Percentiles rank a stretch among this genome's conserved stretches.
These are phyloP conservation scores for Numenius arquata DNA, from an alignment of 2,113 vertebrate species.

Conservation along the genomic window DNA sequence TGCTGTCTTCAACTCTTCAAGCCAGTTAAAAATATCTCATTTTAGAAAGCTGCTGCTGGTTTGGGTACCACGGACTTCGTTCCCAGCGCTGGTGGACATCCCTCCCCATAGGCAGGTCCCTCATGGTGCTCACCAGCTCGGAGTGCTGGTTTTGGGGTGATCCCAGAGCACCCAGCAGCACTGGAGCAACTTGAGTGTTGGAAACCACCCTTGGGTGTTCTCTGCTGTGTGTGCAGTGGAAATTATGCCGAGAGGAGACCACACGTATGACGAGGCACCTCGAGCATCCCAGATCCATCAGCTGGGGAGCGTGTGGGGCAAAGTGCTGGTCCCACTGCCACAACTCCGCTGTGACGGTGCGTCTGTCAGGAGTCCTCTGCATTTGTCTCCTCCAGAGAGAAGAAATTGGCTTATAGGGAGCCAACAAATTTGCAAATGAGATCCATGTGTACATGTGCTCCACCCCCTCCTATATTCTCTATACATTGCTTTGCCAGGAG, in stretches of 20 bases:
- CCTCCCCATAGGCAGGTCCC: neutral
- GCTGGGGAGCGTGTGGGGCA: fast-evolving
- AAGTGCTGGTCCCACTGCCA: neutral
- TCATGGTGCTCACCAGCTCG: fast-evolving
- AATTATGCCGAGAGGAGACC: neutral
- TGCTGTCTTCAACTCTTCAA: neutral
- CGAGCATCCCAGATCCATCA: fast-evolving
- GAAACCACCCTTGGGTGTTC: neutral
- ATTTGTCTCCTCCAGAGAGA: neutral
- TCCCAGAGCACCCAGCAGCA: neutral
- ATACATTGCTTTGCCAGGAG: neutral
- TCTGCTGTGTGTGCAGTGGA: neutral
- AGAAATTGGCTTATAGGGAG: neutral
- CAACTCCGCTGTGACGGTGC: fast-evolving
- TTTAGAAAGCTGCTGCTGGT: neutral
- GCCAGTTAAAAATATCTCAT: neutral
- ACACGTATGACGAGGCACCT: fast-evolving
- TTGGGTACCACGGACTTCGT: fast-evolving
- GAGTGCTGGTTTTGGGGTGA: neutral
- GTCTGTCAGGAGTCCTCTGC: neutral
- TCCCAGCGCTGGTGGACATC: fast-evolving
- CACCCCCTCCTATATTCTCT: neutral
- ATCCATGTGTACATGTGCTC: neutral
- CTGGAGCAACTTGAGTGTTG: neutral
- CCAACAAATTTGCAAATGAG: neutral